These are phyloP conservation scores for Prolemur simus DNA, from an alignment of 2,113 vertebrate species.

Conservation along the genomic window DNA sequence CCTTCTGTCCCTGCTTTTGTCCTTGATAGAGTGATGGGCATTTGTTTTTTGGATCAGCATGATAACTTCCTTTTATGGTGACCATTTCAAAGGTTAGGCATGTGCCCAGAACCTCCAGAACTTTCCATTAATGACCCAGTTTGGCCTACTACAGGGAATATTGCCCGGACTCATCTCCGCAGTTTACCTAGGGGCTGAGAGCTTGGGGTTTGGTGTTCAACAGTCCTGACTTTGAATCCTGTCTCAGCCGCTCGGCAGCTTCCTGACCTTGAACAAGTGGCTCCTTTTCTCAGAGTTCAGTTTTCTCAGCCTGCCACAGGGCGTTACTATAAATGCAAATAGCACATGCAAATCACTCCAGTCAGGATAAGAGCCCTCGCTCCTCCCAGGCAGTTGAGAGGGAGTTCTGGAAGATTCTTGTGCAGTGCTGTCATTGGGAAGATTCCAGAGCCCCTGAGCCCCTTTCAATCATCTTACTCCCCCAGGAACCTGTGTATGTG, in stretches of 20 bases:
- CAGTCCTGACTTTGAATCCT: neutral
- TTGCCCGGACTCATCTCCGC: neutral
- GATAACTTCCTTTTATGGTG: neutral
- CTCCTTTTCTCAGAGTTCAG: neutral
- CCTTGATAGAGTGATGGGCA: neutral
- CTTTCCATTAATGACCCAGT: neutral
- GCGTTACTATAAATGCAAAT: neutral
- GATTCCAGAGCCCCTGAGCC: neutral
- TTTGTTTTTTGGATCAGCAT: neutral
- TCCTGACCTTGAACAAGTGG: neutral
- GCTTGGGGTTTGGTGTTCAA: neutral
- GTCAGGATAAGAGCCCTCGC: neutral
- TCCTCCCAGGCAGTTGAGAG: neutral
- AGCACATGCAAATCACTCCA: neutral
- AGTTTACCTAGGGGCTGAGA: neutral
- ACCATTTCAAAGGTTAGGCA: neutral
- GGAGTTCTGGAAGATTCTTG: neutral
- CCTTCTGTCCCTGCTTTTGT: neutral
- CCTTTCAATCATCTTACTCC: neutral
- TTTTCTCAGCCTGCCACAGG: neutral
- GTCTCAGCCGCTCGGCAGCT: neutral
- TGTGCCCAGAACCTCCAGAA: neutral
- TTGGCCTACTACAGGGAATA: neutral
- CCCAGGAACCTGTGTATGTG: neutral
- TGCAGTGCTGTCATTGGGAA: neutral